Evolutionary conservation across 2,797 vertebrate species (phyloP), one percentile per base, ranked within the genome.

Genomic region (Artibeus jamaicensis): DNA sequence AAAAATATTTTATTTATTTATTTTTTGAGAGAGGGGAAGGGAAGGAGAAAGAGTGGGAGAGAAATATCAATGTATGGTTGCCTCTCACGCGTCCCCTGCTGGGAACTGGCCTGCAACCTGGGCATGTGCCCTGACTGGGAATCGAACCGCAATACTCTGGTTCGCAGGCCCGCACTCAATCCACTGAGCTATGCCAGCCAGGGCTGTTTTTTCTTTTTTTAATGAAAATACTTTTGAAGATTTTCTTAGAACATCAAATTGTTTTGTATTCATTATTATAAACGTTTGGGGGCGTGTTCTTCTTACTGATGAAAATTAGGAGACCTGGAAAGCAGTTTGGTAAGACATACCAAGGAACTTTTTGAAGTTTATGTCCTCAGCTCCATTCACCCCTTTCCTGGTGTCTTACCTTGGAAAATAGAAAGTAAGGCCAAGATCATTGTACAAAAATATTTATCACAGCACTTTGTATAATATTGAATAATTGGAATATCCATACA

Each of bases 381-480:
- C 87, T 95, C 10, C n/a, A 21, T 92, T 86, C 67, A 73, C 89
- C 83, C 82, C 42, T 44, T 89, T 89, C 91, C 74, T 86, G 39
- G 39, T 81, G 6, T 93, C 29, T 78, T 4, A 53, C 14, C 24
- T 14, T 85, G 89, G 71, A 37, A 95, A 91, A 59, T 44, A 94
- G 62, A 94, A 93, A 76, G 81, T 77, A 94, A 94, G 39, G 37
- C 67, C 34, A 77, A 92, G 44, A 46, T 96, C 5, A 44, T 16
- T 84, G 18, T 86, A 70, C 9, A 89, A 48, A 94, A 92, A 83
- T 79, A 12, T 68, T 83, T 70, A 57, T 91, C 62, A 77, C 37
- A 73, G 46, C 19, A 50, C 65, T 92, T 57, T 84, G 76, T 94
- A 50, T 42, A 94, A 71, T 68, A 62, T 11, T 78, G 24, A 91